phyloP scores from a whole-genome alignment of 2,888 invertebrate species.

The Pollenia griseotomentosa region DNA sequence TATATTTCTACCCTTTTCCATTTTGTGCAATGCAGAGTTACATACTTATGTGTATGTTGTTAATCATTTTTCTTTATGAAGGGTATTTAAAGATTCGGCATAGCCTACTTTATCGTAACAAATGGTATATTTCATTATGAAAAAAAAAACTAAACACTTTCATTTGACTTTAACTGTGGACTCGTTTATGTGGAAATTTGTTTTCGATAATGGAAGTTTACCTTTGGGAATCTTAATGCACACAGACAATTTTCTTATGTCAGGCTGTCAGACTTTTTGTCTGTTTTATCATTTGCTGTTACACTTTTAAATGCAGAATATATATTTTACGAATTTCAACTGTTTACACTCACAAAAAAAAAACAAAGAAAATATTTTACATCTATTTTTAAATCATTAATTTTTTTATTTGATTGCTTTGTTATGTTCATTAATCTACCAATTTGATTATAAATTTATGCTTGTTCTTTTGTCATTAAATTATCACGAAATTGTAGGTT shows the following conservation, averaged over 20 bases:
- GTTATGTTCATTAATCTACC: background rate
- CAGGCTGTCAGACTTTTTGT: conserved; percentile 12
- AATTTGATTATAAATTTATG: background rate
- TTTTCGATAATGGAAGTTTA: conserved; percentile 58
- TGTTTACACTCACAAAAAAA: background rate
- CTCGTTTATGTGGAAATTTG: conserved; percentile 54
- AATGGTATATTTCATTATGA: conserved; percentile 7
- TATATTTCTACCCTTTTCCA: too few relatives aligned
- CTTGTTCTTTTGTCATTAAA: conserved; percentile 24
- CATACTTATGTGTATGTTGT: too few relatives aligned
- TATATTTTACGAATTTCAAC: background rate
- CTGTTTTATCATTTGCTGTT: background rate
- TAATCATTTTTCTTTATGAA: too few relatives aligned
- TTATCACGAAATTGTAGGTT: conserved; percentile 22
- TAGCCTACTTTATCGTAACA: background rate
- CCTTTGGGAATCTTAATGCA: conserved; percentile 33
- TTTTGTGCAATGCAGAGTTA: too few relatives aligned
- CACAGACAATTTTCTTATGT: background rate
- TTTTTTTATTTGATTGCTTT: conserved; percentile 1
- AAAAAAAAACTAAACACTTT: conserved; percentile 29
- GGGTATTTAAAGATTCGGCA: too few relatives aligned
- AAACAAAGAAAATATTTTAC: conserved; percentile 7
- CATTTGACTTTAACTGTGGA: conserved; percentile 21
- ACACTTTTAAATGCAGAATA: too few relatives aligned
- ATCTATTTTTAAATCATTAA: conserved; percentile 2